A percentile compares a stretch with the other conserved stretches of the same genome.
phyloP scores from a whole-genome alignment of 2,113 vertebrate species.

The Gobio gobio region DNA sequence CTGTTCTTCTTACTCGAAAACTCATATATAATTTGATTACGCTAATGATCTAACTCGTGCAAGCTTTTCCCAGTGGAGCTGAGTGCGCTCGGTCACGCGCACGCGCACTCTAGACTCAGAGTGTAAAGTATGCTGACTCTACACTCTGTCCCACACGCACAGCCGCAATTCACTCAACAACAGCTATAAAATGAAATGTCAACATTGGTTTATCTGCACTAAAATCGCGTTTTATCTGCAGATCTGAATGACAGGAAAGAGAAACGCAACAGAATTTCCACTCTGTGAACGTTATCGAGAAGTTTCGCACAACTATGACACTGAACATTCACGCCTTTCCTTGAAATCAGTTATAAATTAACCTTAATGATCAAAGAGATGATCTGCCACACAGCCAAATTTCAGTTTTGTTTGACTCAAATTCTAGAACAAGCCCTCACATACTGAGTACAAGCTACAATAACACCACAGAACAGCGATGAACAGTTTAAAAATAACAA shows the following conservation, averaged over 20 bases:
- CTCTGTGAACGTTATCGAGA: slow-evolving; percentile 7
- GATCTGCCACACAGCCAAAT: not conserved
- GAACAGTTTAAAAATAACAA: not conserved
- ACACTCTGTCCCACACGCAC: not conserved
- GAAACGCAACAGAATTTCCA: not conserved
- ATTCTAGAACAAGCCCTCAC: slow-evolving; percentile 1
- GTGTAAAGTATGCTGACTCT: slow-evolving; percentile 4
- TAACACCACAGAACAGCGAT: too few species aligned
- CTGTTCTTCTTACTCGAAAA: not conserved
- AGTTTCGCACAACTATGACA: not conserved
- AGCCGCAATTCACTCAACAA: not conserved
- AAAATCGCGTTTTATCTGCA: not conserved
- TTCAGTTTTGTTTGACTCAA: not conserved
- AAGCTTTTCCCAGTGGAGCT: not conserved
- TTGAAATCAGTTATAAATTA: not conserved
- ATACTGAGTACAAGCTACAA: not conserved
- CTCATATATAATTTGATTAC: not conserved
- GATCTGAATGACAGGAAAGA: not conserved
- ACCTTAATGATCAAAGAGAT: not conserved
- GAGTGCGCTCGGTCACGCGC: slow-evolving; percentile 11
- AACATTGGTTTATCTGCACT: not conserved
- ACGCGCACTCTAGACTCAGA: not conserved
- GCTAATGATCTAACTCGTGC: not conserved
- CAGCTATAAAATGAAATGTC: not conserved
- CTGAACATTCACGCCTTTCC: not conserved